Conservation (phyloP, 2,113 vertebrate species). For the Prionailurus viverrinus region DNA sequence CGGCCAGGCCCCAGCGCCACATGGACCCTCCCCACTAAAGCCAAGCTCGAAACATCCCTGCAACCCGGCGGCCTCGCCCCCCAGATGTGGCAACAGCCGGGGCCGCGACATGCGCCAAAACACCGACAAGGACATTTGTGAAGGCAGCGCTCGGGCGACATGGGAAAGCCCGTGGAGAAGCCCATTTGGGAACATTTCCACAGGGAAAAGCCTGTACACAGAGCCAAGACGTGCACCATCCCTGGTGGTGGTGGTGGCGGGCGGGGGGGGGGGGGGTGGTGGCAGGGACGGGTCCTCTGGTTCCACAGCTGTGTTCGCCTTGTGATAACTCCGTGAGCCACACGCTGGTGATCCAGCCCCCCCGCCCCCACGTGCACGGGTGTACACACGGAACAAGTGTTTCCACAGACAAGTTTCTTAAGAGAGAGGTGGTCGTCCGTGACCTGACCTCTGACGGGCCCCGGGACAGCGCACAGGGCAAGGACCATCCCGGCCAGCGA, state of each 20-base stretch:
- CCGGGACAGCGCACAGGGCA: rapidly evolving
- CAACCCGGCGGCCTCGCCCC: neutral
- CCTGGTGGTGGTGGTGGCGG: neutral
- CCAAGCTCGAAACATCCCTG: neutral
- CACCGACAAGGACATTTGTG: rapidly evolving
- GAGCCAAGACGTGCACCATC: rapidly evolving
- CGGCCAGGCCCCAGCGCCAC: neutral
- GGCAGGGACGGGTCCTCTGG: neutral
- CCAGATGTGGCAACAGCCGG: neutral
- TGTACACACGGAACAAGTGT: neutral
- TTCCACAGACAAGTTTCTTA: neutral
- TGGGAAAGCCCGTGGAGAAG: rapidly evolving
- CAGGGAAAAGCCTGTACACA: neutral
- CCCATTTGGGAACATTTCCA: neutral
- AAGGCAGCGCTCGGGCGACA: rapidly evolving
- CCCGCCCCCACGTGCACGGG: rapidly evolving
- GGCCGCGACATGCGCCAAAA: rapidly evolving
- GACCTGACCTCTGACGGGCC: rapidly evolving
- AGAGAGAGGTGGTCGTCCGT: neutral
- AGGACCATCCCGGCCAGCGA: neutral
- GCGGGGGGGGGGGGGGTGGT: neutral
- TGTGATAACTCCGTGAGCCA: rapidly evolving
- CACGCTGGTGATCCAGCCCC: neutral
- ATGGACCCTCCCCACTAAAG: neutral
- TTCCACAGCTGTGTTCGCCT: neutral